These are phyloP conservation scores for Lithophane leautieri DNA, from an alignment of 2,888 invertebrate genomes.

Conservation along the genomic window DNA sequence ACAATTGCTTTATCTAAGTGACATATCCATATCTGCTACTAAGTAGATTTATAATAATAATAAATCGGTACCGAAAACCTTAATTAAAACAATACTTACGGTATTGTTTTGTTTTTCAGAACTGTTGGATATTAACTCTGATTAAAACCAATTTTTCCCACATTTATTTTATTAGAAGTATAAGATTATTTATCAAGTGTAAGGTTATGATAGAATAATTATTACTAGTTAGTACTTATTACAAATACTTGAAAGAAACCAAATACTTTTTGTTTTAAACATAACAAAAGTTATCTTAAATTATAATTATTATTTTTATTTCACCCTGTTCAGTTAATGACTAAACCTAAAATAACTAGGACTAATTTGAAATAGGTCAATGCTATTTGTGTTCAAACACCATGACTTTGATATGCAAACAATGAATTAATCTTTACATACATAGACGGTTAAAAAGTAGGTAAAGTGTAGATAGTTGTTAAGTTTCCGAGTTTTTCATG, in stretches of 20 bases:
- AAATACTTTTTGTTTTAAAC: slow-evolving; percentile 1
- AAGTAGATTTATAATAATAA: too few relatives aligned
- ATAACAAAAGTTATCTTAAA: slow-evolving; percentile 6
- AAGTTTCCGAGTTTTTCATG: neutral
- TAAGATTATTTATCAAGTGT: neutral
- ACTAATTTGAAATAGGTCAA: neutral
- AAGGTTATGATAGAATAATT: neutral
- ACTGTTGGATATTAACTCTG: neutral
- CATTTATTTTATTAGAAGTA: slow-evolving; percentile 17
- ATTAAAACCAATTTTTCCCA: neutral
- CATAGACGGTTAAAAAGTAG: neutral
- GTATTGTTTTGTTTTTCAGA: neutral
- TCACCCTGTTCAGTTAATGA: slow-evolving; percentile 28
- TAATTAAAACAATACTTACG: neutral
- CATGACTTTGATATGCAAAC: slow-evolving; percentile 10
- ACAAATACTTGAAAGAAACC: slow-evolving; percentile 5
- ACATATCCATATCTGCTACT: too few relatives aligned
- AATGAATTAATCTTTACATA: neutral
- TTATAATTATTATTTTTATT: neutral
- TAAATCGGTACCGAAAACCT: too few relatives aligned
- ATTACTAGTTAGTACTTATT: neutral
- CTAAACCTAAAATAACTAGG: slow-evolving; percentile 2
- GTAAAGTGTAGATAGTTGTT: neutral
- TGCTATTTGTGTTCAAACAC: neutral
- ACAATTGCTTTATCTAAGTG: too few relatives aligned